phyloP scores from a whole-genome alignment of 2,797 vertebrate genomes.

The Channallabes apus region DNA sequence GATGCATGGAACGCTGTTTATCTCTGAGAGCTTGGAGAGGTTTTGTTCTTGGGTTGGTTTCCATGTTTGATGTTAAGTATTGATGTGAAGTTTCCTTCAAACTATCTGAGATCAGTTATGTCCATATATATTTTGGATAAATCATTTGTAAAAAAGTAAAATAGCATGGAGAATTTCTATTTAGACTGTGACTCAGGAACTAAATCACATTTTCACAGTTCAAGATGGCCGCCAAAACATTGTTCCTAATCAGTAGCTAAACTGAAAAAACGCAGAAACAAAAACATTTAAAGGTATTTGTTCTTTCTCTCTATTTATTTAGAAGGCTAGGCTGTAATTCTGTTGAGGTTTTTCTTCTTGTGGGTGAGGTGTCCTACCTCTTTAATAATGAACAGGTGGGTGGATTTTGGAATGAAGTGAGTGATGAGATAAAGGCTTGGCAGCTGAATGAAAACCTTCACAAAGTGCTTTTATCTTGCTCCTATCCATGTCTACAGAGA shows the following conservation, averaged over 20 bases:
- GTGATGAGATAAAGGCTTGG: background rate
- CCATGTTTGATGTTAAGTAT: background rate
- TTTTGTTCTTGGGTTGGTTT: too few species aligned
- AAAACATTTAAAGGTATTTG: too few species aligned
- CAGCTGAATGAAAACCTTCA: background rate
- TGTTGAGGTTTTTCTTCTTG: too few species aligned
- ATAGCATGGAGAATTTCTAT: too few species aligned
- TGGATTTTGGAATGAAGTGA: background rate
- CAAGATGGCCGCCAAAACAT: too few species aligned
- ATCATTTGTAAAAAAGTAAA: background rate
- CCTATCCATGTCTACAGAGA: background rate
- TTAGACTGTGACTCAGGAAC: too few species aligned
- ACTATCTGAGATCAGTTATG: background rate
- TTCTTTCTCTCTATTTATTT: too few species aligned
- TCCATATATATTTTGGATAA: background rate
- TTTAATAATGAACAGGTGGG: background rate
- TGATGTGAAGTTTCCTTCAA: background rate
- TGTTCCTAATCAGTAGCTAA: too few species aligned
- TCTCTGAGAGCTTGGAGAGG: background rate
- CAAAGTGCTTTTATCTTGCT: background rate
- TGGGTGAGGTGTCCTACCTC: too few species aligned
- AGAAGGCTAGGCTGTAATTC: too few species aligned
- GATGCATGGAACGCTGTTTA: slow-evolving; percentile 30
- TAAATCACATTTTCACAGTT: too few species aligned
- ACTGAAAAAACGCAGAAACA: too few species aligned